Conservation (phyloP, 1,140 invertebrate genomes). For the Sinonovacula constricta region DNA sequence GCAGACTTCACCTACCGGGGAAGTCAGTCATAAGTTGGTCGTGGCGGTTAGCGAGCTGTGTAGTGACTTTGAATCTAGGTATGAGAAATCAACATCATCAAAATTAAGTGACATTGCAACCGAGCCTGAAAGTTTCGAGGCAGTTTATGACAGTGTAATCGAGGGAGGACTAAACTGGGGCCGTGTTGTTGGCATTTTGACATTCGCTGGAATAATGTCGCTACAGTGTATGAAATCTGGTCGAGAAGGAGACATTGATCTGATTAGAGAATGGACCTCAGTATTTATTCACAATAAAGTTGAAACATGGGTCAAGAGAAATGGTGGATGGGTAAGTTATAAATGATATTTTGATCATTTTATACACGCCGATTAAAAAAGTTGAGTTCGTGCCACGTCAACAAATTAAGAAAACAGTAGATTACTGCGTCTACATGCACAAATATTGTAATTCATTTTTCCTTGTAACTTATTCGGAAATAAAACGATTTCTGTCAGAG, state of each 20-base stretch:
- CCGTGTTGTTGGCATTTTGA: not conserved
- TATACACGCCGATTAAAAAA: too few relatives aligned
- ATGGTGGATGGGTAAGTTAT: not conserved
- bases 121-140: not conserved
- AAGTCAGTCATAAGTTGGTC: not conserved
- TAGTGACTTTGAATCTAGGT: not conserved
- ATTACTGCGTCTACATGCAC: too few relatives aligned
- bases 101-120: not conserved
- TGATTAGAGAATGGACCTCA: not conserved
- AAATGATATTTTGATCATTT: too few relatives aligned
- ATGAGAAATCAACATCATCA: not conserved
- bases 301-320: not conserved
- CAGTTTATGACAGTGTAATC: not conserved
- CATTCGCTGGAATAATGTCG: not conserved
- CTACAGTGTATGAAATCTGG: not conserved
- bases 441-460: too few relatives aligned
- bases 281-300: not conserved
- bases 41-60: not conserved
- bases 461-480: too few relatives aligned
- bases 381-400: too few relatives aligned
- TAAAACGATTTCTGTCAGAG: too few relatives aligned
- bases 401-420: too few relatives aligned
- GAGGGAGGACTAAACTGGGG: not conserved
- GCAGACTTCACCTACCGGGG: not conserved
- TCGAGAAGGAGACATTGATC: not conserved